Conservation (phyloP, 2,113 vertebrate species). For the Clarias gariepinus region DNA sequence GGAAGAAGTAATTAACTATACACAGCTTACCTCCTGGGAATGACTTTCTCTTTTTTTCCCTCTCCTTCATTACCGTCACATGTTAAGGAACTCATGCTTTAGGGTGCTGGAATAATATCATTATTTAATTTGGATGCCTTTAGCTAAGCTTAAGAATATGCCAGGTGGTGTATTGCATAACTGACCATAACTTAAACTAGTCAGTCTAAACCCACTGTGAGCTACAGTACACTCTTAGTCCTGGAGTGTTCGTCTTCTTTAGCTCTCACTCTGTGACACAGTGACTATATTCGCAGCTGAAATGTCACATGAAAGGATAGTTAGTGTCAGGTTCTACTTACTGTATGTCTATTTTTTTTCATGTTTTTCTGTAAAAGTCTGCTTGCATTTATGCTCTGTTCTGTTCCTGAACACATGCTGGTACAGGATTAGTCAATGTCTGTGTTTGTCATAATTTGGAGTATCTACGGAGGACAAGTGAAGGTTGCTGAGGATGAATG, state of each 20-base stretch:
- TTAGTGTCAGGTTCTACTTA: neutral
- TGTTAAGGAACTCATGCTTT: slow-evolving; percentile 5
- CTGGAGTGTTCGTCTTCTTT: neutral
- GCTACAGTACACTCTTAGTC: neutral
- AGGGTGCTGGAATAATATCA: neutral
- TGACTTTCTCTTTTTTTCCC: neutral
- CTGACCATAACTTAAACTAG: neutral
- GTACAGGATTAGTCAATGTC: neutral
- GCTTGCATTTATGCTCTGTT: neutral
- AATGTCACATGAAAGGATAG: neutral
- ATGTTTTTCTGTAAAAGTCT: neutral
- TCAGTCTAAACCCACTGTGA: too few species aligned
- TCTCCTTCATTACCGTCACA: neutral
- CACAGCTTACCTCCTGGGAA: slow-evolving; percentile 43
- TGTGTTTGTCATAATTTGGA: neutral
- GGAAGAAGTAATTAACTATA: slow-evolving; percentile 59
- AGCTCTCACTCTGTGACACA: neutral
- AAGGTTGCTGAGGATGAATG: neutral
- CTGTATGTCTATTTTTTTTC: neutral
- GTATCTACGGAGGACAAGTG: neutral
- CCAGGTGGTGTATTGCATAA: neutral
- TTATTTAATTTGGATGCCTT: neutral
- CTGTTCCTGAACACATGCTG: too few species aligned
- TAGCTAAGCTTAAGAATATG: neutral
- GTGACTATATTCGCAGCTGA: neutral